Percentiles rank a stretch among this genome's conserved stretches.
phyloP scores from a whole-genome alignment of 2,113 vertebrate species.

The Notechis scutatus region DNA sequence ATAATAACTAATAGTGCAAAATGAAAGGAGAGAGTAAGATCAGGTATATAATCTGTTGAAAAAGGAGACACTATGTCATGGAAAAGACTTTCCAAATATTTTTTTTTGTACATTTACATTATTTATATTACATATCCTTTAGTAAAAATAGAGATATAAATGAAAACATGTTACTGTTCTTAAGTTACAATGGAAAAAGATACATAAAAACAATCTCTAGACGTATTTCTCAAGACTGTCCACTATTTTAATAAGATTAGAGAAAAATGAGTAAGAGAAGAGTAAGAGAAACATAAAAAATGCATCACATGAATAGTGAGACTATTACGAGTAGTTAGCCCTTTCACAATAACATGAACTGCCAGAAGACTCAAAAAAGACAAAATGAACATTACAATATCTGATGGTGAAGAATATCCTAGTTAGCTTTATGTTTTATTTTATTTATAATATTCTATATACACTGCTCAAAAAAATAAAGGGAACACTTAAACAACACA shows the following conservation, averaged over 20 bases:
- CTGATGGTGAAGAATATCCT: neutral
- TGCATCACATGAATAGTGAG: neutral
- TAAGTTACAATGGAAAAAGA: neutral
- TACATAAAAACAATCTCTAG: neutral
- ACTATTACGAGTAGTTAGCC: neutral
- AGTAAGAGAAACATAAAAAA: neutral
- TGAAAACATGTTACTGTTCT: neutral
- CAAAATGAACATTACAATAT: neutral
- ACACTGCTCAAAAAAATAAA: too few species aligned
- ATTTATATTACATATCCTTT: neutral
- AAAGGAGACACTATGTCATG: neutral
- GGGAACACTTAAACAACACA: too few species aligned
- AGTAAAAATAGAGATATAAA: neutral
- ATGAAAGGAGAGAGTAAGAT: neutral
- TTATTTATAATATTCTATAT: neutral
- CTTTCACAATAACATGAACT: neutral
- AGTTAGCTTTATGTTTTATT: neutral
- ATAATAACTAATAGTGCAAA: neutral
- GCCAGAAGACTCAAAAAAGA: neutral
- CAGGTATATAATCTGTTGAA: neutral
- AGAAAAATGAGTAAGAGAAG: neutral
- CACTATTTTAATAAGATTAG: neutral
- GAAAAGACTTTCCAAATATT: neutral
- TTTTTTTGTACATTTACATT: neutral
- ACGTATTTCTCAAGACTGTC: neutral